Conservation (phyloP, 2,888 invertebrate species). For the Napeogenes inachia region DNA sequence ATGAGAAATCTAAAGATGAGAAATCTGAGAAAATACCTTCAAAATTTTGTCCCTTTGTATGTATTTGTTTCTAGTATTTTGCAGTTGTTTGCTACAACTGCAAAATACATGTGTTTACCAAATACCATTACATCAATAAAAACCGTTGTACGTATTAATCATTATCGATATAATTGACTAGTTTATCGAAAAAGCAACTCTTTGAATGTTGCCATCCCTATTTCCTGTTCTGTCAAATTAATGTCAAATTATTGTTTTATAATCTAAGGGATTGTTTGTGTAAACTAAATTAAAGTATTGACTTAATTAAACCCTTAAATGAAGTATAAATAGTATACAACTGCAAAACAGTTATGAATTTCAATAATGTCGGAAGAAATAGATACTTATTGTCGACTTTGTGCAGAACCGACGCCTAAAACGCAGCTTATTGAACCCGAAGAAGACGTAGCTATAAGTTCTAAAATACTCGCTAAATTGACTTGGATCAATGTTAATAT, state of each 20-base stretch:
- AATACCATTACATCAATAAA: no score
- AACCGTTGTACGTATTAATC: no score
- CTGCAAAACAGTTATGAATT: background rate
- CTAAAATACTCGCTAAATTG: constrained; percentile 60
- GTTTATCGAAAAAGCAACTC: no score
- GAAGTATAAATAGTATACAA: background rate
- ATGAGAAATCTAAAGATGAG: no score
- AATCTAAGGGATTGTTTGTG: background rate
- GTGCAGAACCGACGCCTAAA: constrained; percentile 61
- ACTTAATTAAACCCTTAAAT: background rate
- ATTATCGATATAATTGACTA: no score
- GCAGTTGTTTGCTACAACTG: no score
- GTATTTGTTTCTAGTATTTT: no score
- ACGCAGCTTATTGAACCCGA: constrained; percentile 54
- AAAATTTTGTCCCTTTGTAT: no score
- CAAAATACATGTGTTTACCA: no score
- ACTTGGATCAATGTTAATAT: constrained; percentile 67
- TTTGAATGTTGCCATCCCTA: background rate
- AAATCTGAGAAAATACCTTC: no score
- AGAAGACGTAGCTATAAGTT: constrained; percentile 56
- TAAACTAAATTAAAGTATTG: background rate
- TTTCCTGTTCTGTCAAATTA: background rate
- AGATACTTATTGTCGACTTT: constrained; percentile 61
- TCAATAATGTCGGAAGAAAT: constrained; percentile 39
- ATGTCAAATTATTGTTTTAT: constrained; percentile 5